Evolutionary conservation across 2,113 vertebrate species (phyloP), one percentile per base, ranked within the genome.

Genomic region (Oncorhynchus nerka): DNA sequence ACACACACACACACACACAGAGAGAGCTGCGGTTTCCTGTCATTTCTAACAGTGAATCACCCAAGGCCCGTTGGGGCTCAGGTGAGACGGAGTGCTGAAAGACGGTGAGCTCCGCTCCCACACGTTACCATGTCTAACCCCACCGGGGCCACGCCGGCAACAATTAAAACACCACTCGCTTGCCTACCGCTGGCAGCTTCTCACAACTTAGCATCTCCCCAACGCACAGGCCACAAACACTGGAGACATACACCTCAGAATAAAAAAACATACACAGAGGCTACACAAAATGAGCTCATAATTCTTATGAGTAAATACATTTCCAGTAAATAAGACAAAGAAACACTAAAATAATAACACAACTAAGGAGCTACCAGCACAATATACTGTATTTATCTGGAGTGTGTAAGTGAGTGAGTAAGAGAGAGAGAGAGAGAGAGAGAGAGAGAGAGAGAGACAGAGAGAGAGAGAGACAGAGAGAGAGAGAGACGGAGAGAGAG

Each of bases 141-240:
- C 71, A 30, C 57, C 62, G 8, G 24, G 51, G 34, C 51, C 34
- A 57, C 68, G 65, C 48, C 30, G 26, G 51, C 74, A 30, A 75
- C 74, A 75, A 75, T 75, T 75, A 57, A 32, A 68, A 32, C 49
- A 19, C 30, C 32, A 26, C 19, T 32, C 22, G 51, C 57, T n/a
- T 48, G 65, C 69, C 57, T 79, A 55, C 15, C 39, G 39, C 5
- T 64, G 71, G 70, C 69, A 70, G 48, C 32, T 70, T 69, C 62
- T 74, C 71, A 73, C 65, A 48, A 57, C 66, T 69, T 45, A 30
- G 11, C 20, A 59, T 32, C 30, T 26, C 39, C 59, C 51, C 20
- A 20, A 55, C 4, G 30, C 55, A 13, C 51, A 73, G 19, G 73
- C 19, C 59, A 62, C 59, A 62, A 75, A 75, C 22, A 22, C n/a